Base-by-base conservation (phyloP, 2,113 vertebrate species). In the Varanus salvator region DNA sequence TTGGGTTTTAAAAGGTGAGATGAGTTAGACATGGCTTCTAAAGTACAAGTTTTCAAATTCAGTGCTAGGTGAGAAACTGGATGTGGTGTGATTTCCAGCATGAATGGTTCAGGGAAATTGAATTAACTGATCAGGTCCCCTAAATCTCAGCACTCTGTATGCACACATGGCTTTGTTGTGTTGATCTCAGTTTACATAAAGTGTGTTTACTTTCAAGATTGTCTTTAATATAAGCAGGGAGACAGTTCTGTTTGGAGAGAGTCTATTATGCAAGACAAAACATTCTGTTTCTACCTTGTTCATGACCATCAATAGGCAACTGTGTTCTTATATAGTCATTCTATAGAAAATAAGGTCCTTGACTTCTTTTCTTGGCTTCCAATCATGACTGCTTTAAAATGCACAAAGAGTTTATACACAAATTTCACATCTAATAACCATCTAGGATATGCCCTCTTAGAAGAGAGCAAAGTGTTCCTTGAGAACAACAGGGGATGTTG, bases 301-400 rank as follows among this genome's bases (percentile, higher is more conserved):
- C 60, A 64, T 64, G 60, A 64, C 60, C 5, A 19, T 21, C 21
- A 19, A 64, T 64, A 19, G 11, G 17, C 60, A 64, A 64, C 38
- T 44, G 38, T 44, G 38, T 44, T 2, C 38, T 44, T 44, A 44
- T 44, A 44, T 54, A 54, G 54, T 54, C 11, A 54, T 54, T 12
- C 54, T 54, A 54, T 54, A 54, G 54, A 19, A 64, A 64, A 19
- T 64, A 64, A 64, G 17, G 60, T 64, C 60, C 60, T 64, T 64
- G 60, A 64, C 60, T 76, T 44, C 21, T 44, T 75, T 0, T 92
- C 78, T 93, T 87, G 87, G 5, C 78, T 92, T 90, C 85, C 21
- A 5, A 89, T 60, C 84, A 4, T 68, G 34, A 60, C 8, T 90
- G 66, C 74, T 86, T 34, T 87, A 90, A 78, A 66, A 27, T 48